Conservation (phyloP, 2,113 vertebrate species). For the Misgurnus mizolepis region DNA sequence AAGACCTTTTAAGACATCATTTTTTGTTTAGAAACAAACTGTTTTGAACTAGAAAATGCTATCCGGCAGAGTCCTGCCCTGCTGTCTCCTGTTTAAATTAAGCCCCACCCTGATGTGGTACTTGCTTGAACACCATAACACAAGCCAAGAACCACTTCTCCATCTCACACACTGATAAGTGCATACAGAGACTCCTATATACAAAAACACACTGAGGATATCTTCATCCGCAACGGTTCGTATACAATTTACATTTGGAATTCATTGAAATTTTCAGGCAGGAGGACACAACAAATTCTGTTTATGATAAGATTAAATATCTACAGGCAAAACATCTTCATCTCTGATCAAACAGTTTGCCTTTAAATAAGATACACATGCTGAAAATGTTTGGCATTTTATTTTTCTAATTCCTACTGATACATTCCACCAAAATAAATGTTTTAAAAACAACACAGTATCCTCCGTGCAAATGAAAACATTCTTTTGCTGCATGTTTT, state of each 20-base stretch:
- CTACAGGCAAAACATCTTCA: background rate
- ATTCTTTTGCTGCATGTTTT: background rate
- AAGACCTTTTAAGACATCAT: background rate
- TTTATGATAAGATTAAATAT: slow-evolving; percentile 21
- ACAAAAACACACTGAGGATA: background rate
- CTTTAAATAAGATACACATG: too few species aligned
- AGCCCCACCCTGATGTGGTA: slow-evolving; percentile 5
- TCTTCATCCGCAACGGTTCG: background rate
- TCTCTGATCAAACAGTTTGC: background rate
- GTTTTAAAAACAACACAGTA: background rate
- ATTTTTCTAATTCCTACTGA: background rate
- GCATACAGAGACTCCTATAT: background rate
- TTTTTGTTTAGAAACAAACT: too few species aligned
- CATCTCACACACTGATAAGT: slow-evolving; percentile 18
- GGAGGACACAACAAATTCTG: background rate
- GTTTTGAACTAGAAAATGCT: slow-evolving; percentile 30
- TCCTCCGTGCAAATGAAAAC: background rate
- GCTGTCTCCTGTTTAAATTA: background rate
- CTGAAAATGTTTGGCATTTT: background rate
- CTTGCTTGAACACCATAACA: background rate
- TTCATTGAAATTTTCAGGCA: background rate
- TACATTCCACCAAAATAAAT: slow-evolving; percentile 1
- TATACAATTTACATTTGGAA: slow-evolving; percentile 7
- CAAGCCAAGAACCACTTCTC: background rate
- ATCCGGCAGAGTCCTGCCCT: background rate